phyloP scores from a whole-genome alignment of 1,140 invertebrate genomes.

The Danaus plexippus region DNA sequence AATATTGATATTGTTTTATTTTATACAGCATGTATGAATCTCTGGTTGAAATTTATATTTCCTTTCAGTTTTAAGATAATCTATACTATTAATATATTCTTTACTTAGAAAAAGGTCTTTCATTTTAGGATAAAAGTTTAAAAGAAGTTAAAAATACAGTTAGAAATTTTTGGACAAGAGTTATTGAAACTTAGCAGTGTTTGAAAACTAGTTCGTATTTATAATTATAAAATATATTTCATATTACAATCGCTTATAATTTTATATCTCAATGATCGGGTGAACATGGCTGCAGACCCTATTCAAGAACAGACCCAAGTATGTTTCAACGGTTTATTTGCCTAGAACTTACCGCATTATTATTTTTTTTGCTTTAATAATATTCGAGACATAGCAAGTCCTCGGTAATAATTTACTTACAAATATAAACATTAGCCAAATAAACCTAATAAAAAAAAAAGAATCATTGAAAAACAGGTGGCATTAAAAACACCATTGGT shows the following conservation, averaged over 20 bases:
- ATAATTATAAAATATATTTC: no score
- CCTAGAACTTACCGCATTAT: slow-evolving; percentile 63
- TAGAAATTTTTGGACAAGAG: no score
- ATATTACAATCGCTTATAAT: no score
- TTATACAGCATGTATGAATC: slow-evolving; percentile 5
- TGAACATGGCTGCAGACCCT: slow-evolving; percentile 20
- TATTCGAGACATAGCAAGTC: slow-evolving; percentile 65
- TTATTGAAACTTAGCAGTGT: no score
- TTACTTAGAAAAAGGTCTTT: no score
- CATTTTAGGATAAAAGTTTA: no score
- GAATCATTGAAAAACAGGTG: slow-evolving; percentile 55
- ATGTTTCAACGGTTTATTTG: slow-evolving; percentile 63
- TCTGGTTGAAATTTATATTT: slow-evolving; percentile 6
- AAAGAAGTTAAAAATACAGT: no score
- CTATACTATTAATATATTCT: neutral
- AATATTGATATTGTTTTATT: no score
- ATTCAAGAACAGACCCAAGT: slow-evolving; percentile 55
- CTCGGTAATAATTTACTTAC: slow-evolving; percentile 70
- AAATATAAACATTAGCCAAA: slow-evolving; percentile 69
- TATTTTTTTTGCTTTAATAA: slow-evolving; percentile 37
- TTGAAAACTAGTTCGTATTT: no score
- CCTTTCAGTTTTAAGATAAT: neutral
- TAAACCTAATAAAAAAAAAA: slow-evolving; percentile 57
- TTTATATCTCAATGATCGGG: no score
- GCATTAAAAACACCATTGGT: slow-evolving; percentile 66